Evolutionary conservation across 2,113 vertebrate species (phyloP).

Genomic region (Rhinolophus ferrumequinum): DNA sequence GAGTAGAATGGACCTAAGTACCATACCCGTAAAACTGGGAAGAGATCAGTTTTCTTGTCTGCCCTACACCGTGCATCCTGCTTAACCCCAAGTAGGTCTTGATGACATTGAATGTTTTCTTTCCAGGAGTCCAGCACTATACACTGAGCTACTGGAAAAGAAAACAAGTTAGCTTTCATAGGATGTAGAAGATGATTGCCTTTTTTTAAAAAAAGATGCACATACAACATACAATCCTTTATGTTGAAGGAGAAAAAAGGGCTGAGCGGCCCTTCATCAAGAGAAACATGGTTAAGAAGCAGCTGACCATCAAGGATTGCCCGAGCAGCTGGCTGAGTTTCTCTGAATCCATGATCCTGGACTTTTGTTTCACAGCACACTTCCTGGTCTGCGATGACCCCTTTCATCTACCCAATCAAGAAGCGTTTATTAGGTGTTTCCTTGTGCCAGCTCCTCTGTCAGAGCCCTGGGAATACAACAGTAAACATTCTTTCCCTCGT

Average conservation of each 20-base stretch:
- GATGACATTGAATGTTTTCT: neutral
- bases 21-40: neutral
- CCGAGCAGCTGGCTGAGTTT: neutral
- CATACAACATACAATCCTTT: neutral
- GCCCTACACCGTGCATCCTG: neutral
- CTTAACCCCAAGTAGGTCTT: neutral
- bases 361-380: neutral
- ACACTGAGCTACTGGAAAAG: neutral
- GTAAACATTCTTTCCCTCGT: neutral
- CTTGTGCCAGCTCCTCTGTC: neutral
- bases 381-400: neutral
- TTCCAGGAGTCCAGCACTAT: neutral
- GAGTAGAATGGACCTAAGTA: neutral
- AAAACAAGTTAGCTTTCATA: neutral
- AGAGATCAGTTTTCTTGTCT: neutral
- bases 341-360: neutral
- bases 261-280: neutral
- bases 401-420: neutral
- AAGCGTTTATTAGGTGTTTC: neutral
- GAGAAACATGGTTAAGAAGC: neutral
- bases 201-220: neutral
- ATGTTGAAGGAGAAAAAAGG: neutral
- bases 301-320: neutral
- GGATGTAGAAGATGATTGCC: neutral
- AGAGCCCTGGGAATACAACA: neutral